Evolutionary conservation across 1,140 invertebrate species (phyloP).

Genomic region (Odontomachus brunneus): DNA sequence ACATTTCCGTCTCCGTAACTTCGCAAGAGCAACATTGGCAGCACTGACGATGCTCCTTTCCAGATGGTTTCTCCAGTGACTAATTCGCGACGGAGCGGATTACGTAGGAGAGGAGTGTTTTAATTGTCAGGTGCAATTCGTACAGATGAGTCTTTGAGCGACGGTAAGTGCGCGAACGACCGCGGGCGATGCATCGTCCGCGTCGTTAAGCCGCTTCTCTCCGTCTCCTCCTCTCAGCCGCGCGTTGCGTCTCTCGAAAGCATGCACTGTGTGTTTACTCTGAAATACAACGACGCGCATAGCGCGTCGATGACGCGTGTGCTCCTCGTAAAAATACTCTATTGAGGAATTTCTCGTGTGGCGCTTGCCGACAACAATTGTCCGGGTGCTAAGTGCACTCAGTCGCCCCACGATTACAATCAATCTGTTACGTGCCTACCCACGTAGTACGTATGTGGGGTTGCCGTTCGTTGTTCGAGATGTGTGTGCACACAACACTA

Average conservation of each 20-base stretch:
- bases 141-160: conserved; percentile 62
- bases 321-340: conserved; percentile 7
- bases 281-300: conserved; percentile 36
- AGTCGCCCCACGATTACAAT: conserved; percentile 11
- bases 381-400: not conserved
- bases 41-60: conserved; percentile 68
- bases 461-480: conserved; percentile 31
- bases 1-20: not conserved
- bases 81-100: conserved; percentile 56
- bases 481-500: not conserved
- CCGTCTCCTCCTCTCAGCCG: not conserved
- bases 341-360: conserved; percentile 1
- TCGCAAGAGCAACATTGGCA: conserved; percentile 41
- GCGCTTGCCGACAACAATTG: not conserved
- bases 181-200: not conserved
- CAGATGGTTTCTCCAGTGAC: conserved; percentile 71
- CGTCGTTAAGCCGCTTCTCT: conserved; percentile 19
- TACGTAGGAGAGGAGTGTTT: conserved; percentile 45
- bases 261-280: conserved; percentile 56
- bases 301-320: conserved; percentile 17
- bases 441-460: conserved; percentile 14
- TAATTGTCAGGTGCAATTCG: conserved; percentile 26
- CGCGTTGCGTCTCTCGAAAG: conserved; percentile 41
- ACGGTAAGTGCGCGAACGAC: conserved; percentile 55
- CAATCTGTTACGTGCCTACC: conserved; percentile 12